Evolutionary conservation across 1,140 invertebrate genomes (phyloP).

Genomic region (Drosophila ercepeae): DNA sequence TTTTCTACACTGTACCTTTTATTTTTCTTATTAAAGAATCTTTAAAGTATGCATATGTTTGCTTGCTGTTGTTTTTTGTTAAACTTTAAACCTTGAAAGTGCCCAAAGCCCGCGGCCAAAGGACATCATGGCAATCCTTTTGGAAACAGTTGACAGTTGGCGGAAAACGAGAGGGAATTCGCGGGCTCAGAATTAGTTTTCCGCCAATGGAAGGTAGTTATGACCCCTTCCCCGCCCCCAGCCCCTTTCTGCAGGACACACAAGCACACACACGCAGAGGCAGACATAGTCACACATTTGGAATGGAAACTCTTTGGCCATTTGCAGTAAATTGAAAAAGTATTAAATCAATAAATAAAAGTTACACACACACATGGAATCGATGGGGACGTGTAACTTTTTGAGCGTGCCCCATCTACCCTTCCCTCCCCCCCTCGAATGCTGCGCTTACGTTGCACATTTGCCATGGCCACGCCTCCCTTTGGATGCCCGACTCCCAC

Average conservation of each 20-base stretch:
- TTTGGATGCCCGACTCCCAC: background rate
- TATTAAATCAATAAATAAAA: conserved; percentile 82
- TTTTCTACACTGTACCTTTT: too few relatives aligned
- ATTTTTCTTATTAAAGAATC: too few relatives aligned
- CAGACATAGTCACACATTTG: conserved; percentile 1
- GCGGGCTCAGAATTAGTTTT: conserved; percentile 30
- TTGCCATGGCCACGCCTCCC: conserved; percentile 17
- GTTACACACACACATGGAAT: conserved; percentile 51
- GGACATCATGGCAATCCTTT: conserved; percentile 17
- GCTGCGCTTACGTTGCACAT: conserved; percentile 73
- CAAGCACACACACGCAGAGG: conserved; percentile 8
- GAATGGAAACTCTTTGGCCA: conserved; percentile 66
- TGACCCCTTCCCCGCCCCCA: conserved; percentile 17
- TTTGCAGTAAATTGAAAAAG: conserved; percentile 81
- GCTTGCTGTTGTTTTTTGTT: too few relatives aligned
- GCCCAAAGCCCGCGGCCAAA: background rate
- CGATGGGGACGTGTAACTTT: conserved; percentile 57
- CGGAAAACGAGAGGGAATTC: conserved; percentile 8
- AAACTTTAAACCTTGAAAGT: background rate
- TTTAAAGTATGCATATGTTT: too few relatives aligned
- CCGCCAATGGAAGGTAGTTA: conserved; percentile 54
- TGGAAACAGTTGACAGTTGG: conserved; percentile 14
- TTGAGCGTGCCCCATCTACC: conserved; percentile 42
- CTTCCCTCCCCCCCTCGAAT: conserved; percentile 2
- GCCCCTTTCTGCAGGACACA: conserved; percentile 11